Evolutionary conservation across 2,797 vertebrate genomes (phyloP).

Genomic region (Mormyrops attenuatus): DNA sequence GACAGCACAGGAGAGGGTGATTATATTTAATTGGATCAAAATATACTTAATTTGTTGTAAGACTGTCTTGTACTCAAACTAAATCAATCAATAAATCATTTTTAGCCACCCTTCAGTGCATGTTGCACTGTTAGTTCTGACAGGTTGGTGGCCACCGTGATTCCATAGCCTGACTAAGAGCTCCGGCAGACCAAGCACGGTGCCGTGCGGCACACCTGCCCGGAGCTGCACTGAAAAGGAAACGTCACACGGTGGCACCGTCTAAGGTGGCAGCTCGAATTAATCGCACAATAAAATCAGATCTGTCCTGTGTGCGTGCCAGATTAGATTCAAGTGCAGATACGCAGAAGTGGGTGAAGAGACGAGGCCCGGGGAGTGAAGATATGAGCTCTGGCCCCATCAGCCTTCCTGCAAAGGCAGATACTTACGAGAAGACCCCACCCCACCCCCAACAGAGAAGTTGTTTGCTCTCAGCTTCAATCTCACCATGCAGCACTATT

Average conservation of each 20-base stretch:
- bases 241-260: neutral
- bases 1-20: neutral
- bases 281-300: neutral
- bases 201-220: neutral
- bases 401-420: neutral
- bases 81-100: neutral
- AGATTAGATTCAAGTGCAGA: neutral
- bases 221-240: neutral
- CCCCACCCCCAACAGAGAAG: neutral
- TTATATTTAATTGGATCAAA: neutral
- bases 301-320: neutral
- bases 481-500: neutral
- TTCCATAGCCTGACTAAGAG: neutral
- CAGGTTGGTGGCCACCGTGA: neutral
- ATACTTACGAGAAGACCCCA: neutral
- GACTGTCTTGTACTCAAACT: neutral
- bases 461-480: neutral
- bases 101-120: neutral
- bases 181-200: neutral
- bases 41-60: neutral
- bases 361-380: neutral
- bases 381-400: neutral
- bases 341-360: neutral
- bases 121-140: neutral
- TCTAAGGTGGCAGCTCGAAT: neutral